phyloP scores from a whole-genome alignment of 1,140 invertebrate species.

The Saccostrea echinata region DNA sequence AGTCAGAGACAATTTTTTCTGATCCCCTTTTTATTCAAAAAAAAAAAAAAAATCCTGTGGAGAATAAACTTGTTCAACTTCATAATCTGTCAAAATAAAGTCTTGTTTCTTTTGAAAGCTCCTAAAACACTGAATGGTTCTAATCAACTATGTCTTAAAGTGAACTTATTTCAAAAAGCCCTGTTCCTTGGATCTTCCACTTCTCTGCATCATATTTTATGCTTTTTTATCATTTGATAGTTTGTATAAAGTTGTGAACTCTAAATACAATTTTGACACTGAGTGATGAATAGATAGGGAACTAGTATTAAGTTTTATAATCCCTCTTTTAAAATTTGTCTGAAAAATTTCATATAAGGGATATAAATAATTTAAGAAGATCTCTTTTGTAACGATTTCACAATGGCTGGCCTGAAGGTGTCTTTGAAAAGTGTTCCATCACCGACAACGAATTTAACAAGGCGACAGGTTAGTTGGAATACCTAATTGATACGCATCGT shows the following conservation, averaged over 20 bases:
- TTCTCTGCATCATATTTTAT: slow-evolving; percentile 24
- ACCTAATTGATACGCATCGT: slow-evolving; percentile 29
- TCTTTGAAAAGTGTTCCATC: slow-evolving; percentile 6
- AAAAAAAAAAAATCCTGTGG: not conserved
- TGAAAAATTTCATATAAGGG: slow-evolving; percentile 20
- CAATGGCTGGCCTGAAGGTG: not conserved
- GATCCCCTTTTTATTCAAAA: too few relatives aligned
- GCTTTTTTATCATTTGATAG: not conserved
- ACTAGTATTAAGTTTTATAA: slow-evolving; percentile 34
- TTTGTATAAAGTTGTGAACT: slow-evolving; percentile 38
- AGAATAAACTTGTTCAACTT: slow-evolving; percentile 35
- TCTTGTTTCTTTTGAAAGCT: slow-evolving; percentile 1
- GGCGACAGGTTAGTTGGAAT: slow-evolving; percentile 26
- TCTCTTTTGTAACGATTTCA: slow-evolving; percentile 22
- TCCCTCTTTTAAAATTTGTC: slow-evolving; percentile 32
- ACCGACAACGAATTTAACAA: slow-evolving; percentile 19
- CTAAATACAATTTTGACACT: slow-evolving; percentile 32
- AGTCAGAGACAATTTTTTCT: too few relatives aligned
- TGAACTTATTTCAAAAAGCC: not conserved
- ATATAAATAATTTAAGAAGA: slow-evolving; percentile 21
- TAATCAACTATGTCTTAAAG: slow-evolving; percentile 11
- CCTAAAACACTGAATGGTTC: slow-evolving; percentile 10
- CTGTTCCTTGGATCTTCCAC: not conserved
- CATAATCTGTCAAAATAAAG: not conserved
- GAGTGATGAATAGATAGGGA: slow-evolving; percentile 18